Base-by-base conservation (phyloP, 92 coral and sea anemone species). In the Blastomussa wellsi region DNA sequence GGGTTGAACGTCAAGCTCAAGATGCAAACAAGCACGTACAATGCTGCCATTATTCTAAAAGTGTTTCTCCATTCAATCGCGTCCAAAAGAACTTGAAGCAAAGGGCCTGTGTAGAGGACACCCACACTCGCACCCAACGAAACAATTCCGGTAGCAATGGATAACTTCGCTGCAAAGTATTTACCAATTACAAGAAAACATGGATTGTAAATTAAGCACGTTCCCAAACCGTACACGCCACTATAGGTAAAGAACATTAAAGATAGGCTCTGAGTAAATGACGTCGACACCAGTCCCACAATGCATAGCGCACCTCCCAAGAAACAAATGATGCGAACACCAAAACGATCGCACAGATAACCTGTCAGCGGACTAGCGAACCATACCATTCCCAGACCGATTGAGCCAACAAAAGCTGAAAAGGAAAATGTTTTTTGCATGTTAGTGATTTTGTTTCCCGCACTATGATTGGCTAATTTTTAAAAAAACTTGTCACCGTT, bases 41-140 rank as follows among this genome's bases (percentile, higher is more conserved):
- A 9, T 57, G 78, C 88, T 9, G 83, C 77, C 86, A 82, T 60
- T 15, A 87, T 80, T 82, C 88, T 82, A 17, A 70, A 73, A 1
- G 93, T 64, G n/a, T 48, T 62, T 81, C 90, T 77, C 93, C 88
- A 90, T 26, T 79, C 85, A 35, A 81, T 5, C 10, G 88, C 38
- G 36, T 90, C 90, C 33, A 90, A 67, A 1, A 90, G 84, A 7
- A 41, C n/a, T 36, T 86, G 90, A 22, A 77, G 52, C 33, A 76
- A 49, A 10, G 88, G 92, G 1, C 90, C 87, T 11, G 84, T 38
- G 33, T 64, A 77, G 12, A 90, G 41, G n/a, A 86, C 36, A 33
- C 92, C 92, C 1, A 86, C 28, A 41, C 83, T 80, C 31, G 79
- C 66, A 7, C 92, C 92, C 65, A 76, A 15, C 14, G 86, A 28